Base-by-base conservation (phyloP, 2,888 invertebrate species). In the Diaphora mendica region DNA sequence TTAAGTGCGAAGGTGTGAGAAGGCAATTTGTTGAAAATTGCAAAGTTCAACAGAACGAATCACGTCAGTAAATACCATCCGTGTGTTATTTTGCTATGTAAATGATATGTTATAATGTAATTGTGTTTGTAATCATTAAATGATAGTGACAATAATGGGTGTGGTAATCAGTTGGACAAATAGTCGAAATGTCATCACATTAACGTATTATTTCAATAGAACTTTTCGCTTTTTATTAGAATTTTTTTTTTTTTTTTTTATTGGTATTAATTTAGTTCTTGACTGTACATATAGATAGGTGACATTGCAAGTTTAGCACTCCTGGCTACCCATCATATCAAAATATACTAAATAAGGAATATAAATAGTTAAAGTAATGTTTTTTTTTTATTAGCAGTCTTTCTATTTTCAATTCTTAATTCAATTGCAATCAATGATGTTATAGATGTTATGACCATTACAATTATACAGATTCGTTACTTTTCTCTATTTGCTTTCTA, bases 21-120 rank as follows among this genome's bases (percentile, higher is more conserved):
- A 90, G 87, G 86, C 83, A 88, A 92, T 92, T 91, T 87, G 86
- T 78, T 79, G 90, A 90, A 87, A 93, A 93, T 93, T 91, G 85
- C 85, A 90, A 92, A 89, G 78, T 87, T 83, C 86, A 92, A 94
- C 86, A 90, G 72, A 51, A 70, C 42, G 73, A 74, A 79, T 71
- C 69, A 68, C 67, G 73, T 74, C 67, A 66, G 81, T 81, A 75
- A 78, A 82, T 73, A 80, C 59, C 66, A 78, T 35, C 48, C 68
- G 77, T 69, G 74, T 76, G 77, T 72, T 79, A 73, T 76, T 82
- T 82, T 76, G 77, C 74, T 79, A 73, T 77, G 83, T 81, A 81
- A 79, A 85, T 77, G 77, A 74, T 77, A 75, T 75, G 75, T 79
- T 67, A 74, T 82, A 78, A 77, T 78, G 71, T 78, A 77, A 79